Conservation (phyloP, 1,140 invertebrate genomes). For the Akabosia matsudoensis region DNA sequence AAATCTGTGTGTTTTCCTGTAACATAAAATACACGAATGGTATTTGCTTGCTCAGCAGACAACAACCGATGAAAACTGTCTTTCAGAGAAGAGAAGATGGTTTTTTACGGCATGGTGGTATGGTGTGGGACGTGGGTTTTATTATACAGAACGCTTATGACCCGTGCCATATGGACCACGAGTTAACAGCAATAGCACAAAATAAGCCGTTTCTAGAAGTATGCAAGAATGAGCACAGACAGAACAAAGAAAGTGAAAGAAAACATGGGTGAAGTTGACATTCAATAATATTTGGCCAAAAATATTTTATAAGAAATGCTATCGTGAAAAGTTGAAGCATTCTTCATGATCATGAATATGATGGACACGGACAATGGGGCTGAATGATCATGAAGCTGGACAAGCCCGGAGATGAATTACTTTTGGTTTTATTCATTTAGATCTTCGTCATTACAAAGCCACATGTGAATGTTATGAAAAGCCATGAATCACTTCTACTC, state of each 20-base stretch:
- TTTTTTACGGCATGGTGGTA: neutral
- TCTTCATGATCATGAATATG: no score
- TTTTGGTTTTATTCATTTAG: no score
- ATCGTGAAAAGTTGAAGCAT: no score
- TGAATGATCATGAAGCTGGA: no score
- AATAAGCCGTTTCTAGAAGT: neutral
- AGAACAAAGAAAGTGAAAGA: neutral
- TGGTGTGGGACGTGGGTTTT: neutral
- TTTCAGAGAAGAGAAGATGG: neutral
- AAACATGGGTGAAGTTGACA: neutral
- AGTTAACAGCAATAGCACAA: no score
- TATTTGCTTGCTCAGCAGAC: neutral
- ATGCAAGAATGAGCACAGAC: neutral
- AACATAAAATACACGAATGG: neutral
- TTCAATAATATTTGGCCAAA: no score
- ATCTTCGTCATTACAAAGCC: no score
- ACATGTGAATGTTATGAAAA: neutral
- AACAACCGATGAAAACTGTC: no score
- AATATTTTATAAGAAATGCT: no score
- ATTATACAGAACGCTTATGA: neutral
- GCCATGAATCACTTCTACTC: neutral
- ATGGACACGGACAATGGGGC: no score
- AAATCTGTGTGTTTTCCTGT: neutral
- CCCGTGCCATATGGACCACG: constrained; percentile 6
- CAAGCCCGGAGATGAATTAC: no score